Conservation (phyloP, 2,113 vertebrate genomes). For the Anguilla rostrata region DNA sequence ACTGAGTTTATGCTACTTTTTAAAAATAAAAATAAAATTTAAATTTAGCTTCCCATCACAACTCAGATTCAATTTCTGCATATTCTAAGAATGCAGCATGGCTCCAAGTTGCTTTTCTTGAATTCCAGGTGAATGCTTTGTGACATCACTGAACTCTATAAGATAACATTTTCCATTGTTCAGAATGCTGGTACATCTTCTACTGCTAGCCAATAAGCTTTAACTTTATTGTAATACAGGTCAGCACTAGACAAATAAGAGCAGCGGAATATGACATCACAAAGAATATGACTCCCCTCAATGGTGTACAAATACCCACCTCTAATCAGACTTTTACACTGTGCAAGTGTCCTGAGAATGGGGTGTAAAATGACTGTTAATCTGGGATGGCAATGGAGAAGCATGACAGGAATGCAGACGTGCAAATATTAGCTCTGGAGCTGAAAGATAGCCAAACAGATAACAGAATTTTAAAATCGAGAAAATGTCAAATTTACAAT, state of each 20-base stretch:
- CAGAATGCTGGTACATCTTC: not conserved
- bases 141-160: not conserved
- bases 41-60: not conserved
- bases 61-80: not conserved
- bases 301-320: constrained; percentile 38
- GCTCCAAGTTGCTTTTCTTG: not conserved
- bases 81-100: not conserved
- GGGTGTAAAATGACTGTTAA: constrained; percentile 48
- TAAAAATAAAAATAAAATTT: not conserved
- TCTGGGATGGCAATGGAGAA: constrained; percentile 22
- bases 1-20: not conserved
- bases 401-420: constrained; percentile 9
- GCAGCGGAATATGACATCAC: not conserved
- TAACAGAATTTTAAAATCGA: not conserved
- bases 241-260: not conserved
- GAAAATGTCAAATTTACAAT: not conserved
- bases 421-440: constrained; percentile 48
- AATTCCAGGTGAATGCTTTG: not conserved
- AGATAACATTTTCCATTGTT: not conserved
- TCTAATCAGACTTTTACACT: constrained; percentile 52
- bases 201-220: not conserved
- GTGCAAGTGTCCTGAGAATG: constrained; percentile 47
- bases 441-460: not conserved
- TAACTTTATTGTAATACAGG: not conserved
- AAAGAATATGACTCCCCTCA: not conserved